Percentiles rank a stretch among this genome's conserved stretches.
phyloP scores from a whole-genome alignment of 2,797 vertebrate species.

The Petrocephalus sullivani region DNA sequence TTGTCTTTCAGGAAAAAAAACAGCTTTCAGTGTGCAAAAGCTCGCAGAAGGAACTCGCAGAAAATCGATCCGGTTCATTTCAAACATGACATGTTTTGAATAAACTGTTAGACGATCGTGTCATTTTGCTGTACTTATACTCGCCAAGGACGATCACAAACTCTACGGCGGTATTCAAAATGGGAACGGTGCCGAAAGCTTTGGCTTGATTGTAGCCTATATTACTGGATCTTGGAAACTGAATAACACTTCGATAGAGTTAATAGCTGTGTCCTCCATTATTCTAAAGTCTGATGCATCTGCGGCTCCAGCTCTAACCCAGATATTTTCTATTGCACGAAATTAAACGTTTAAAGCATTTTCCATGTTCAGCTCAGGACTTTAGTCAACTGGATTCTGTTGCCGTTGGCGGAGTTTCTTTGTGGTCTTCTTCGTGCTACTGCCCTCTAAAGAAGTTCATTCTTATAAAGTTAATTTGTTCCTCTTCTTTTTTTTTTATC shows the following conservation, averaged over 20 bases:
- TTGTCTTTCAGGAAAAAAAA: background rate
- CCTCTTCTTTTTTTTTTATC: too few species aligned
- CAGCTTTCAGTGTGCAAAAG: background rate
- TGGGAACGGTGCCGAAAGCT: background rate
- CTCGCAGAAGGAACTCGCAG: background rate
- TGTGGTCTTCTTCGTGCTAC: background rate
- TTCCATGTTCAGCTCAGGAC: background rate
- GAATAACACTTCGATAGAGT: slow-evolving; percentile 6
- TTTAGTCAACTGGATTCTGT: background rate
- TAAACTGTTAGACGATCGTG: background rate
- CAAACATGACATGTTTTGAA: background rate
- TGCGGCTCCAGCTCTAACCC: background rate
- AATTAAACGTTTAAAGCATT: background rate
- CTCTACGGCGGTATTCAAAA: background rate
- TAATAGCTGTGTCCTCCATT: background rate
- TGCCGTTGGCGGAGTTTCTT: background rate
- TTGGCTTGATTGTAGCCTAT: background rate
- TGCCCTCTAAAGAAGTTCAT: background rate
- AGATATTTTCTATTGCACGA: background rate
- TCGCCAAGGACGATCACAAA: background rate
- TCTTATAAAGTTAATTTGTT: background rate
- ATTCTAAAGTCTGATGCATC: background rate
- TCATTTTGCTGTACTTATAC: background rate
- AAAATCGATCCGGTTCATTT: background rate
- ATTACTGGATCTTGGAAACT: background rate